Percentiles rank a stretch among this genome's conserved stretches.
These are phyloP conservation scores for Istiophorus platypterus DNA, from an alignment of 2,113 vertebrate genomes.

Conservation along the genomic window DNA sequence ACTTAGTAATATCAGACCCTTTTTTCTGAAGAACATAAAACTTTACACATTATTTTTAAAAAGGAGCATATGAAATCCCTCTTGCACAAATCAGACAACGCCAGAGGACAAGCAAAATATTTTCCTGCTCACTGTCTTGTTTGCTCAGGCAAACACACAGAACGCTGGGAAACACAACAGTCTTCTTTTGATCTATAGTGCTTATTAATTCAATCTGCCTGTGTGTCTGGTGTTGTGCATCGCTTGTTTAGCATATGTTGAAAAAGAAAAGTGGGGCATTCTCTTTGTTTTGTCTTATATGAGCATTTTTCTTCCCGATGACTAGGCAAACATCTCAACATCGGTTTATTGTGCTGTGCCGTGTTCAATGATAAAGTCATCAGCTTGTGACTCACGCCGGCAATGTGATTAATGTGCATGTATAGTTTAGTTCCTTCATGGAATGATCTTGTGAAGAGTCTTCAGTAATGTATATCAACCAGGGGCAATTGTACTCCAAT, in stretches of 20 bases:
- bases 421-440: not conserved
- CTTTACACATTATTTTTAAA: constrained; percentile 27
- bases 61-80: constrained; percentile 23
- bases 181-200: constrained; percentile 56
- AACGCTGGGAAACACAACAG: constrained; percentile 25
- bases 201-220: constrained; percentile 61
- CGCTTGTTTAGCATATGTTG: constrained; percentile 43
- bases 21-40: constrained; percentile 5
- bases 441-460: not conserved
- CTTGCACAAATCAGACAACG: constrained; percentile 29
- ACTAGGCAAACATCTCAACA: constrained; percentile 32
- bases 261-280: constrained; percentile 16
- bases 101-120: constrained; percentile 34
- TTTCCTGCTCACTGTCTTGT: constrained; percentile 39
- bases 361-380: constrained; percentile 54
- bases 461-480: not conserved
- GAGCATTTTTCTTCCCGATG: constrained; percentile 39
- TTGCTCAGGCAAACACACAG: constrained; percentile 33
- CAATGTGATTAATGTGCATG: constrained; percentile 18
- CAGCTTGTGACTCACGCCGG: constrained; percentile 52
- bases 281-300: constrained; percentile 33
- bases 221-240: constrained; percentile 15
- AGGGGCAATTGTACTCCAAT: not conserved
- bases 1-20: not conserved
- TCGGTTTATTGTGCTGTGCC: constrained; percentile 26